These are phyloP conservation scores for Pachypeltis micranthus DNA, from an alignment of 1,140 invertebrate species.

Conservation along the genomic window DNA sequence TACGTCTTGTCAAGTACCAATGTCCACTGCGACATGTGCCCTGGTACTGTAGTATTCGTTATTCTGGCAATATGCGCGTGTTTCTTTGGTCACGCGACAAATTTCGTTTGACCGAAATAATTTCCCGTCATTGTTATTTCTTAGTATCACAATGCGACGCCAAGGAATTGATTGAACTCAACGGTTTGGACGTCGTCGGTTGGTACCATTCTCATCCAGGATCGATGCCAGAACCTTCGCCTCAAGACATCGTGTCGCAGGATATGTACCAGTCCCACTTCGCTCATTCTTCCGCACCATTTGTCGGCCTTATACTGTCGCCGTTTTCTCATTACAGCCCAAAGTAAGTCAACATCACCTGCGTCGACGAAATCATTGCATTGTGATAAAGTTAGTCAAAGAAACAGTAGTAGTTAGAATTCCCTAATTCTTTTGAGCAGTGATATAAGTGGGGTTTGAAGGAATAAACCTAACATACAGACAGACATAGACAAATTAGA, in stretches of 20 bases:
- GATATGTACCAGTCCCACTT: slow-evolving; percentile 46
- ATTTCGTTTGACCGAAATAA: too few relatives aligned
- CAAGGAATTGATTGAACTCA: slow-evolving; percentile 38
- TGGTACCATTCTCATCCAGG: slow-evolving; percentile 57
- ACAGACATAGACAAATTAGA: too few relatives aligned
- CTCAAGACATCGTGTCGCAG: slow-evolving; percentile 49
- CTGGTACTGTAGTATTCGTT: too few relatives aligned
- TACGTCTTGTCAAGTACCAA: slow-evolving; percentile 42
- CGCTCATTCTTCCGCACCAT: slow-evolving; percentile 30
- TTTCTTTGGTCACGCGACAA: too few relatives aligned
- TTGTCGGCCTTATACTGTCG: slow-evolving; percentile 19
- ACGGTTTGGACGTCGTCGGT: slow-evolving; percentile 42
- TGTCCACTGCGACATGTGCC: slow-evolving; percentile 66
- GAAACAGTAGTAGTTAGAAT: too few relatives aligned
- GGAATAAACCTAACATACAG: too few relatives aligned
- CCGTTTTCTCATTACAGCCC: slow-evolving; percentile 2
- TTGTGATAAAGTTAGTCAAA: too few relatives aligned
- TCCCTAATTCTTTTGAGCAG: too few relatives aligned
- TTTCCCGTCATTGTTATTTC: slow-evolving; percentile 16
- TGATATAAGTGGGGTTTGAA: too few relatives aligned
- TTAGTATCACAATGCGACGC: slow-evolving; percentile 45
- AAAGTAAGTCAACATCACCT: too few relatives aligned
- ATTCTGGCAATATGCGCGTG: too few relatives aligned
- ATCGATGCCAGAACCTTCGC: slow-evolving; percentile 48
- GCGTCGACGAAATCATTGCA: too few relatives aligned